Conservation (phyloP, 2,888 invertebrate genomes). For the Bembecia ichneumoniformis region DNA sequence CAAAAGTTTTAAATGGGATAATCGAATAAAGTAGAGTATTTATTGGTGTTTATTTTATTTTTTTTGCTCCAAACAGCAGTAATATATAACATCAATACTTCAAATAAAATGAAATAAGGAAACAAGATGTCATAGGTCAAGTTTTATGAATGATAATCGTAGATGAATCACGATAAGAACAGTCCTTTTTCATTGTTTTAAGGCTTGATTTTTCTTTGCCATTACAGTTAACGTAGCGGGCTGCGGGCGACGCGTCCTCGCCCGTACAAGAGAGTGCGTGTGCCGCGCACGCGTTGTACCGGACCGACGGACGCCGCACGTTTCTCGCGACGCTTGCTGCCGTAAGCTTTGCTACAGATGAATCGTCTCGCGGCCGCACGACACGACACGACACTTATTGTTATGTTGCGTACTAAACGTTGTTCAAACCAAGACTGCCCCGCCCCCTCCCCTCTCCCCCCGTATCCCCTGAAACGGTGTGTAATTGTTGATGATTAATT, state of each 20-base stretch:
- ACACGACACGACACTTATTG: constrained; percentile 34
- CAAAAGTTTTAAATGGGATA: too few species aligned
- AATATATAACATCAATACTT: too few species aligned
- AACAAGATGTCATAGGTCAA: too few species aligned
- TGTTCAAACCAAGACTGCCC: constrained; percentile 60
- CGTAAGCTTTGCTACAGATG: constrained; percentile 67
- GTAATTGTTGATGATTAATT: constrained; percentile 46
- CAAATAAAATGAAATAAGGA: too few species aligned
- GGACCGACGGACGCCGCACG: constrained; percentile 26
- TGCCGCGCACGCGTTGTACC: constrained; percentile 7
- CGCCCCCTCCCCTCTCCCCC: constrained; percentile 57
- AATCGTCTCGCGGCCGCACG: constrained; percentile 34
- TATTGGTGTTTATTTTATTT: too few species aligned
- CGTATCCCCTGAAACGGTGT: constrained; percentile 30
- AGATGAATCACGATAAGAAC: too few species aligned
- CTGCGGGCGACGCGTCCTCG: constrained; percentile 6
- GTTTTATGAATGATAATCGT: too few species aligned
- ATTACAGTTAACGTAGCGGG: not conserved
- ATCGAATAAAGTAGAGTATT: too few species aligned
- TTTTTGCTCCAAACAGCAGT: too few species aligned
- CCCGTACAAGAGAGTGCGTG: constrained; percentile 1
- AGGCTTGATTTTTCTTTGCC: too few species aligned
- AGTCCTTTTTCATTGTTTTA: too few species aligned
- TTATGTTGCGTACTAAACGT: constrained; percentile 68
- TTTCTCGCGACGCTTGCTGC: constrained; percentile 65